Evolutionary conservation across 2,888 invertebrate genomes (phyloP).

Genomic region (Zygaena filipendulae): DNA sequence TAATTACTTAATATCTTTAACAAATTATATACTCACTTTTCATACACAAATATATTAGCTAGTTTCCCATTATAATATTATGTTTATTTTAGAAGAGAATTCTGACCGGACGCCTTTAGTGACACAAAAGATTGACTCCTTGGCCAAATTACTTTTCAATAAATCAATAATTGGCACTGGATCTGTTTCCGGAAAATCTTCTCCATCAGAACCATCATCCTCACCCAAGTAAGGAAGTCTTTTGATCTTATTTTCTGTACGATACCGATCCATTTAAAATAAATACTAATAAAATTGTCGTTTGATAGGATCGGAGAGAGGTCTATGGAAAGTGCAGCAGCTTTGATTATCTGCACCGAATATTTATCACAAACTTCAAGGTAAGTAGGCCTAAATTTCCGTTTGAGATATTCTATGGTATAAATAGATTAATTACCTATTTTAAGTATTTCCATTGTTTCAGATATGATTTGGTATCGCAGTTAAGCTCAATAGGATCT

Average conservation of each 20-base stretch:
- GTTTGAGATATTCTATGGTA: background rate
- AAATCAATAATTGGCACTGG: constrained; percentile 59
- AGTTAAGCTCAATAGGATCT: constrained; percentile 85
- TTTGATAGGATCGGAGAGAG: constrained; percentile 36
- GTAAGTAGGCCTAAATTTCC: constrained; percentile 22
- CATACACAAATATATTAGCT: too few relatives aligned
- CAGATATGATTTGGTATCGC: constrained; percentile 82
- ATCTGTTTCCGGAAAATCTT: constrained; percentile 56
- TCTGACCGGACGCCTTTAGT: constrained; percentile 74
- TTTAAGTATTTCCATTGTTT: constrained; percentile 14
- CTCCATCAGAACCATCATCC: constrained; percentile 47
- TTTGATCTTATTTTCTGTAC: background rate
- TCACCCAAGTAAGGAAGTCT: constrained; percentile 53
- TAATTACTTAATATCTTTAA: too few relatives aligned
- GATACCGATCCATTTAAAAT: background rate
- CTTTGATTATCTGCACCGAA: constrained; percentile 52
- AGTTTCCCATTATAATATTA: too few relatives aligned
- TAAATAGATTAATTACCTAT: background rate
- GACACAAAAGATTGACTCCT: constrained; percentile 78
- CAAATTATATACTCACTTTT: too few relatives aligned
- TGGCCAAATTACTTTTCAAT: constrained; percentile 80
- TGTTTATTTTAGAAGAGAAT: constrained; percentile 45
- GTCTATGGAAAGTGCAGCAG: constrained; percentile 56
- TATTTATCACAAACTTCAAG: constrained; percentile 49
- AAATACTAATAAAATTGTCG: background rate